Percentiles rank a stretch among this genome's conserved stretches.
These are phyloP conservation scores for Knipowitschia caucasica DNA, from an alignment of 2,797 vertebrate species.

Conservation along the genomic window DNA sequence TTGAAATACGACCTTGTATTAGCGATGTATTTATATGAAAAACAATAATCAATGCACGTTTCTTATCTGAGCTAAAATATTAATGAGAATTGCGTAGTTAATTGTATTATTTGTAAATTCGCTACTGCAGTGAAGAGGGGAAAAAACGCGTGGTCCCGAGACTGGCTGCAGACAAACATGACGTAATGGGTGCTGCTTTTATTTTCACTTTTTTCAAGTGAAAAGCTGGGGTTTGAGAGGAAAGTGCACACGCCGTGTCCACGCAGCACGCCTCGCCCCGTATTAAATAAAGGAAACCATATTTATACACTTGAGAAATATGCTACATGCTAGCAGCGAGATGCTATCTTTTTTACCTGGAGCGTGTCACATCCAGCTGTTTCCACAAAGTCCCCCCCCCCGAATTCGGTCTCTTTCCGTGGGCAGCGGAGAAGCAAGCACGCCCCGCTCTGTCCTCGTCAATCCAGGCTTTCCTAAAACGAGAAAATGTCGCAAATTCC, in stretches of 20 bases:
- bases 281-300: no score
- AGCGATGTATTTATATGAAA: not conserved
- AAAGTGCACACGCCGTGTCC: not conserved
- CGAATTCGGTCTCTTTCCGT: constrained; percentile 14
- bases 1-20: not conserved
- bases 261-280: not conserved
- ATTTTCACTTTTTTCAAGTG: constrained; percentile 43
- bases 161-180: not conserved
- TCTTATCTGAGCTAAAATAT: not conserved
- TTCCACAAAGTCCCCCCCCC: constrained; percentile 11
- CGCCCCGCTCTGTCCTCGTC: not conserved
- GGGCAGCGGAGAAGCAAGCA: not conserved
- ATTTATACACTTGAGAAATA: not conserved
- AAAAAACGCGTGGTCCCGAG: not conserved
- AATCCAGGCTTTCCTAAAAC: not conserved
- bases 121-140: not conserved
- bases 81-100: not conserved
- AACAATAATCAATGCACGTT: not conserved
- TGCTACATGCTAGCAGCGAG: not conserved
- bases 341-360: constrained; percentile 63
- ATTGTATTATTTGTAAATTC: not conserved
- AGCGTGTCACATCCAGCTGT: constrained; percentile 73
- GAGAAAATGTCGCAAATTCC: constrained; percentile 5
- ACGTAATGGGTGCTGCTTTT: constrained; percentile 11
- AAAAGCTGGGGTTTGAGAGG: not conserved